phyloP scores from a whole-genome alignment of 2,888 invertebrate species.

The Stratiomys singularior region DNA sequence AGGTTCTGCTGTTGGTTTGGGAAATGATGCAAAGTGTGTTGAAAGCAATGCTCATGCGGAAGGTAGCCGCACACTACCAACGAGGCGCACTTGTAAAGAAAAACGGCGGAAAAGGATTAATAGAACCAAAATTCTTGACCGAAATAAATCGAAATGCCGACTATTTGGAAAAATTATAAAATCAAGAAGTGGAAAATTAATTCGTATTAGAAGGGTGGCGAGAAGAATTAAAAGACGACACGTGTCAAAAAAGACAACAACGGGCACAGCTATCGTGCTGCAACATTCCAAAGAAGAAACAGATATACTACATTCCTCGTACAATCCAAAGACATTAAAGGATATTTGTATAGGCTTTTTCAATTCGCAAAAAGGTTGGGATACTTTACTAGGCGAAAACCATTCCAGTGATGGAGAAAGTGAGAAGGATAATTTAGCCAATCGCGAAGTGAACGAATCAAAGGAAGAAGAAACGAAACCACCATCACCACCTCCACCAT shows the following conservation, averaged over 20 bases:
- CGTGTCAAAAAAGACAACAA: background rate
- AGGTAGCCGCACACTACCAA: background rate
- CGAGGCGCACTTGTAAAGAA: background rate
- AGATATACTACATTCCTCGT: slow-evolving; percentile 11
- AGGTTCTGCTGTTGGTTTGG: background rate
- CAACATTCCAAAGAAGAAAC: slow-evolving; percentile 32
- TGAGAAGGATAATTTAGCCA: background rate
- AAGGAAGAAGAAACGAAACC: slow-evolving; percentile 2
- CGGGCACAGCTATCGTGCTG: background rate
- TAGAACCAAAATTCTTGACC: background rate
- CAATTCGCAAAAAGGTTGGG: slow-evolving; percentile 45
- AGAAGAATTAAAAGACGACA: background rate
- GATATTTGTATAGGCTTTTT: slow-evolving; percentile 41
- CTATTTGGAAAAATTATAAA: background rate
- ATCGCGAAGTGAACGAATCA: background rate
- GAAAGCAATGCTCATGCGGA: background rate
- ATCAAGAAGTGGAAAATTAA: slow-evolving; percentile 10
- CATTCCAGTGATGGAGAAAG: background rate
- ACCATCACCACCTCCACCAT: background rate
- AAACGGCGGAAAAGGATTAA: slow-evolving; percentile 23
- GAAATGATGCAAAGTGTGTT: background rate
- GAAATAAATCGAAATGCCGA: background rate
- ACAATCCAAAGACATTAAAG: slow-evolving; percentile 44
- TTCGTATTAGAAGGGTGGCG: slow-evolving; percentile 25
- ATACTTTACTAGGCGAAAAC: background rate